Evolutionary conservation across 2,113 vertebrate species (phyloP).

Genomic region (Gallinago paraguaiae): DNA sequence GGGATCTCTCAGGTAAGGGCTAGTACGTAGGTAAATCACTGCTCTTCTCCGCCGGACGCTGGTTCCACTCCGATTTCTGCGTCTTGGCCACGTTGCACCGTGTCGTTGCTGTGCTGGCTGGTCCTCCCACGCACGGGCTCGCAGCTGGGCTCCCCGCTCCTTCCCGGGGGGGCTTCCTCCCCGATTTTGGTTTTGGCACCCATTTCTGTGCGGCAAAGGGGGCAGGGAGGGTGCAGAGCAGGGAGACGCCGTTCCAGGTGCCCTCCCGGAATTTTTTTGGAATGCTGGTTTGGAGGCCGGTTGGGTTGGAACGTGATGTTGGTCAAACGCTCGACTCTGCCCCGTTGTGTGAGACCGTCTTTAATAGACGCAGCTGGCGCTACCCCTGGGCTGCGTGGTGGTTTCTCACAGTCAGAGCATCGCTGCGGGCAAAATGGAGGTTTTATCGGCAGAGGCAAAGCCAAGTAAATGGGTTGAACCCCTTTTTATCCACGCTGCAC

Average conservation of each 20-base stretch:
- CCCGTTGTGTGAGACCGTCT: neutral
- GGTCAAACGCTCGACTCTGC: neutral
- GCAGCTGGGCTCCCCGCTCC: neutral
- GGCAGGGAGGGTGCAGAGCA: neutral
- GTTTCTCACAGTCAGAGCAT: neutral
- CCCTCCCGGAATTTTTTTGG: neutral
- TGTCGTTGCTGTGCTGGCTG: neutral
- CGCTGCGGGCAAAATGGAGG: neutral
- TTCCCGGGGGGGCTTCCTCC: neutral
- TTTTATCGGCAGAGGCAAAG: neutral
- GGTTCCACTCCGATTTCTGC: slow-evolving; percentile 46
- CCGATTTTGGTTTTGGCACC: neutral
- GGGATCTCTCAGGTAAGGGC: slow-evolving; percentile 85
- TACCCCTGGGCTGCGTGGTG: neutral
- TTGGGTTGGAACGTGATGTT: neutral
- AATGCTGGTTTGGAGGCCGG: neutral
- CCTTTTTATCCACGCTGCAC: slow-evolving; percentile 1
- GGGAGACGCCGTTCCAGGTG: neutral
- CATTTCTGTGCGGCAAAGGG: neutral
- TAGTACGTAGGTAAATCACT: slow-evolving; percentile 73
- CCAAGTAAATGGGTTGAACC: slow-evolving; percentile 26
- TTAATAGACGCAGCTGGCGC: neutral
- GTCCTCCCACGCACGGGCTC: neutral
- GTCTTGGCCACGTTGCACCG: slow-evolving; percentile 35
- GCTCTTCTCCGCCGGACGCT: slow-evolving; percentile 43